phyloP scores from a whole-genome alignment of 2,113 vertebrate species.

The Tringa solitaria region DNA sequence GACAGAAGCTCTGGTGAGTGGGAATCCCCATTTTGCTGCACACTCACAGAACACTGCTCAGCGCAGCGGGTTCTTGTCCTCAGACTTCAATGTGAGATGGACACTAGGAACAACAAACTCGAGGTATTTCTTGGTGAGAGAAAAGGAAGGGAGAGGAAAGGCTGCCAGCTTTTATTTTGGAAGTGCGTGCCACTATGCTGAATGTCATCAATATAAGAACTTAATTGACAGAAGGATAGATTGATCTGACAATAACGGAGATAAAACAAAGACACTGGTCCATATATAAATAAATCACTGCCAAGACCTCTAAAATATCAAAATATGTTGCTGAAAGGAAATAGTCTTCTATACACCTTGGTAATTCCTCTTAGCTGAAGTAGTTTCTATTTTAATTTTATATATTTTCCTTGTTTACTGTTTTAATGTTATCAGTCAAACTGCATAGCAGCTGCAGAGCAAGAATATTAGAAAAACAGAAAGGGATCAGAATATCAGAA shows the following conservation, averaged over 20 bases:
- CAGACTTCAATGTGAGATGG: rapidly evolving
- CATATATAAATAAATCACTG: neutral
- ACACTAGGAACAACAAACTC: neutral
- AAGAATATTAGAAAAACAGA: neutral
- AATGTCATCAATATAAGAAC: neutral
- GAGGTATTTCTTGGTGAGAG: neutral
- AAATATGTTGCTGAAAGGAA: neutral
- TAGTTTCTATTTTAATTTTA: neutral
- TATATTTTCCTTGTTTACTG: neutral
- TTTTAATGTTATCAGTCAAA: neutral
- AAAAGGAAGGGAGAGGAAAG: neutral
- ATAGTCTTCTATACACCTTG: neutral
- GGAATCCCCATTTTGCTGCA: neutral
- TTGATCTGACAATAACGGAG: neutral
- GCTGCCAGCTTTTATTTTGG: neutral
- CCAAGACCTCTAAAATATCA: neutral
- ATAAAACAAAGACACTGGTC: neutral
- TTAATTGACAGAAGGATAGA: neutral
- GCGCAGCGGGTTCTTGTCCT: rapidly evolving
- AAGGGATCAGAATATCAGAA: neutral
- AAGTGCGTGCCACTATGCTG: neutral
- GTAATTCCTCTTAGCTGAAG: neutral
- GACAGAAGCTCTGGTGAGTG: neutral
- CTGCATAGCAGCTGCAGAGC: neutral
- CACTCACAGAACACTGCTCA: neutral